A percentile compares a stretch with the other conserved stretches of the same genome.
Evolutionary conservation across 2,797 vertebrate genomes (phyloP).

Genomic region (Nyctibius grandis): DNA sequence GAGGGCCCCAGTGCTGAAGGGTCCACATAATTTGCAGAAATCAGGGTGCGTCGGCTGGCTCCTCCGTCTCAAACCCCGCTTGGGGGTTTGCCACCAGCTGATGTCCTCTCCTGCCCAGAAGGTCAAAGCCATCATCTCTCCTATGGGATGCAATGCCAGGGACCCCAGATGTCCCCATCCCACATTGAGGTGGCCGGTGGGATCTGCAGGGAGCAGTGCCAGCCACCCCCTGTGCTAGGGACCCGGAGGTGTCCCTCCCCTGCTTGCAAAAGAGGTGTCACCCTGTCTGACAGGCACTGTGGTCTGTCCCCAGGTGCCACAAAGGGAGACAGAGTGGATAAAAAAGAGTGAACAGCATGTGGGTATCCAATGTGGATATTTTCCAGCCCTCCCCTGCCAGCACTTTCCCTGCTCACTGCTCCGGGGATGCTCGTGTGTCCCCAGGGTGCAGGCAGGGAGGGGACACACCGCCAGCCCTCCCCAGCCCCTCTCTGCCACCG

Average conservation of each 20-base stretch:
- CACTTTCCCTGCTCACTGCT: background rate
- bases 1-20: background rate
- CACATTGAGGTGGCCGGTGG: rapidly evolving
- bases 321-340: rapidly evolving
- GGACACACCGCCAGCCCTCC: background rate
- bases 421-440: background rate
- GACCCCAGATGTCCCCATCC: background rate
- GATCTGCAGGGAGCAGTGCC: background rate
- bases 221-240: background rate
- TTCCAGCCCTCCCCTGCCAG: background rate
- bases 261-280: background rate
- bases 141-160: background rate
- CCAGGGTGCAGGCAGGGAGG: rapidly evolving
- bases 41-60: rapidly evolving
- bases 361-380: rapidly evolving
- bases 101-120: background rate
- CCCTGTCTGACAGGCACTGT: background rate
- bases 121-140: rapidly evolving
- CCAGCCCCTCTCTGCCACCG: background rate
- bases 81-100: background rate
- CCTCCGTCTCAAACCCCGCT: rapidly evolving
- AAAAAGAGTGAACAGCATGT: background rate
- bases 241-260: background rate
- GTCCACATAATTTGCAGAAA: background rate
- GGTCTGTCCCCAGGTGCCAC: background rate